Base-by-base conservation (phyloP, 2,888 invertebrate species). In the Deilephila porcellus region DNA sequence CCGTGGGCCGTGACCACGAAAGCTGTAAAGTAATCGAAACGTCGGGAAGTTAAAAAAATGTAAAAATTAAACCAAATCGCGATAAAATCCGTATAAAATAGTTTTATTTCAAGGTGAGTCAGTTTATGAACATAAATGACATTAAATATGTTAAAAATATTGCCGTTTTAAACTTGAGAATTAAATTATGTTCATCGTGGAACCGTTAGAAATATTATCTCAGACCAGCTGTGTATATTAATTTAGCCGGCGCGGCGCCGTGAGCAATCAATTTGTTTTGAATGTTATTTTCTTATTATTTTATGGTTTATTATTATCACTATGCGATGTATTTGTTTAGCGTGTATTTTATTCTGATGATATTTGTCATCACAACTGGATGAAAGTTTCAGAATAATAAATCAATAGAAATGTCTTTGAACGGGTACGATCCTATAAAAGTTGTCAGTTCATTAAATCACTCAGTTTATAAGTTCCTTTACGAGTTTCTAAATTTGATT, bases 101-200 rank as follows among this genome's bases (percentile, higher is more conserved):
- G n/a, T n/a, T n/a, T n/a, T n/a, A n/a, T n/a, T n/a, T n/a, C n/a
- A 98, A 98, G 97, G 98, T 98, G 89, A 92, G 96, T 90, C 77
- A 74, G 45, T 71, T 60, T 64, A 20, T n/a, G 32, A 56, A 70
- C 60, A 64, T 60, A 45, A 73, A 60, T 70, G 52, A 60, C 60
- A 64, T 73, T 73, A 53, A 63, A 67, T n/a, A 37, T 4, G 32
- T 53, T 0, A 7, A 53, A 19, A 56, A 60, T 8, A 62, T 60
- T 63, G 19, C 60, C 52, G 20, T 37, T 52, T 70, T 72, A 73
- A 73, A 73, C 20, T 71, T 71, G n/a, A 59, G n/a, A 56, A 37
- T 37, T 20, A 17, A 25, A 29, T 67, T 25, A 32, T 72, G 56
- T 45, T 25, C 25, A 73, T 32, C 32, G n/a, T 20, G 20, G 60